Conservation (phyloP, 2,888 invertebrate species). For the Steinernema scapterisci region DNA sequence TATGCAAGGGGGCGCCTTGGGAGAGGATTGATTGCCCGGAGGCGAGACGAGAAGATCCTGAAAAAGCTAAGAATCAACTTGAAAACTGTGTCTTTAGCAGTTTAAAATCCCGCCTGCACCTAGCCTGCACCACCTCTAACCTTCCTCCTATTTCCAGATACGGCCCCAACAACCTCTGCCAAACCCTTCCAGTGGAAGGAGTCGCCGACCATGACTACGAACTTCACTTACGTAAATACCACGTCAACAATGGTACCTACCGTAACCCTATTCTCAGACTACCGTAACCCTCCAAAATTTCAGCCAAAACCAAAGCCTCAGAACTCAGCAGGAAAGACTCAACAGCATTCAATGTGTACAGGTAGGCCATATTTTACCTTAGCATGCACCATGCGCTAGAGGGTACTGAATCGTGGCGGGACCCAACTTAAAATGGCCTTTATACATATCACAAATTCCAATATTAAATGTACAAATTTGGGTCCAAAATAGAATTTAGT, state of each 20-base stretch:
- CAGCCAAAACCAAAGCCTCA: slow-evolving; percentile 10
- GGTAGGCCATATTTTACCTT: slow-evolving; percentile 34
- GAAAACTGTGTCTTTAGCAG: too few relatives aligned
- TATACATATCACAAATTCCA: slow-evolving; percentile 14
- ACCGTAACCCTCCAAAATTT: neutral
- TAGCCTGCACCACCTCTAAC: too few relatives aligned
- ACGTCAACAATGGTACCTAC: slow-evolving; percentile 54
- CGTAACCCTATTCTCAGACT: slow-evolving; percentile 12
- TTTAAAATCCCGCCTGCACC: too few relatives aligned
- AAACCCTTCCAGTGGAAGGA: slow-evolving; percentile 84
- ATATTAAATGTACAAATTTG: slow-evolving; percentile 18
- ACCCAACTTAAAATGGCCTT: neutral
- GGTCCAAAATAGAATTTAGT: neutral
- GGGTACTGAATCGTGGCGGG: too few relatives aligned
- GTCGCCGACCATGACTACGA: slow-evolving; percentile 86
- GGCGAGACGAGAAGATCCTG: neutral
- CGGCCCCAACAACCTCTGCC: slow-evolving; percentile 84
- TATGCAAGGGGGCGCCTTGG: slow-evolving; percentile 1
- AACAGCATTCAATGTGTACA: slow-evolving; percentile 44
- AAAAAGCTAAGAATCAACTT: too few relatives aligned
- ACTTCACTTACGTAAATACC: slow-evolving; percentile 79
- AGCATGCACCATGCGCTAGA: too few relatives aligned
- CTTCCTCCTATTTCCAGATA: slow-evolving; percentile 73
- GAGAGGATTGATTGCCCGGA: neutral
- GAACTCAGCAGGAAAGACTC: neutral